phyloP scores from a whole-genome alignment of 2,113 vertebrate genomes.

The Aspiorhynchus laticeps region DNA sequence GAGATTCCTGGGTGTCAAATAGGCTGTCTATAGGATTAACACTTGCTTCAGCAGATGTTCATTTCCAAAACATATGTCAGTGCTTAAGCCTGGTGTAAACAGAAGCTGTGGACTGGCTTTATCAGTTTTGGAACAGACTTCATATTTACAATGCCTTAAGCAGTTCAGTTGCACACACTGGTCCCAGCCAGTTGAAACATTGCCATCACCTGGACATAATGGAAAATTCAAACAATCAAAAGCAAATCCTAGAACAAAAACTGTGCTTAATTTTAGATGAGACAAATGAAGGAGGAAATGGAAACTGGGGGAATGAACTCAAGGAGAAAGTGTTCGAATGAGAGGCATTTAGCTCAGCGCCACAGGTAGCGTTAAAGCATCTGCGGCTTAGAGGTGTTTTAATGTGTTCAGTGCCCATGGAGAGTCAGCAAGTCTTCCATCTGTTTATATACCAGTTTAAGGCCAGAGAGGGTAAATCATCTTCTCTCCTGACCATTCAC shows the following conservation, averaged over 20 bases:
- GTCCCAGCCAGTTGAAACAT: slow-evolving; percentile 51
- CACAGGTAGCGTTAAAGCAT: slow-evolving; percentile 51
- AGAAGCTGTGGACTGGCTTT: slow-evolving; percentile 71
- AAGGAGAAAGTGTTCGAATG: slow-evolving; percentile 4
- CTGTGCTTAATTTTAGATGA: not conserved
- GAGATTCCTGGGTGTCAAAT: slow-evolving; percentile 71
- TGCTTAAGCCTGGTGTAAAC: slow-evolving; percentile 73
- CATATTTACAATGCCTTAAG: slow-evolving; percentile 63
- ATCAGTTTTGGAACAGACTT: slow-evolving; percentile 71
- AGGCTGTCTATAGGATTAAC: slow-evolving; percentile 75
- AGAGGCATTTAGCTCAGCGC: slow-evolving; percentile 8
- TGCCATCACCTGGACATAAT: slow-evolving; percentile 58
- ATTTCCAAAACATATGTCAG: slow-evolving; percentile 76
- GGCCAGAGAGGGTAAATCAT: slow-evolving; percentile 53
- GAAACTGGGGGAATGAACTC: slow-evolving; percentile 9
- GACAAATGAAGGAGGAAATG: not conserved
- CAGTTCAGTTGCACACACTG: slow-evolving; percentile 64
- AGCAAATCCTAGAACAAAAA: slow-evolving; percentile 1
- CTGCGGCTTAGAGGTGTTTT: slow-evolving; percentile 34
- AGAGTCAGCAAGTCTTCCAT: slow-evolving; percentile 53
- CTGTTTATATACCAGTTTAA: slow-evolving; percentile 55
- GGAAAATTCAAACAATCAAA: slow-evolving; percentile 32
- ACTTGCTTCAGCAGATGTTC: slow-evolving; percentile 71
- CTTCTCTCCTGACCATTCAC: slow-evolving; percentile 15
- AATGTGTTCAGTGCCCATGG: slow-evolving; percentile 31